phyloP scores from a whole-genome alignment of 2,113 vertebrate genomes.

The Cygnus buccinator region DNA sequence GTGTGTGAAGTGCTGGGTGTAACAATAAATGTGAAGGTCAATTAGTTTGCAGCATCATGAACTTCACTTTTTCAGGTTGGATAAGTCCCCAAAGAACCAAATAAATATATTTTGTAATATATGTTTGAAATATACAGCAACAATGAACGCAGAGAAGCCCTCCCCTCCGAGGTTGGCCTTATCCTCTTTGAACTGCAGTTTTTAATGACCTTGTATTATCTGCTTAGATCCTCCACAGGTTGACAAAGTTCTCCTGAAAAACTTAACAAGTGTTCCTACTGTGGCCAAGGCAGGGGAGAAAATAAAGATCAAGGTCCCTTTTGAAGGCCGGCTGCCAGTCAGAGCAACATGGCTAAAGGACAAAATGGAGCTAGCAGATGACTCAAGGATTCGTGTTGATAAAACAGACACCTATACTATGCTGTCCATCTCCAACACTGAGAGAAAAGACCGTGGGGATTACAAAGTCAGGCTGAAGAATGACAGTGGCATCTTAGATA shows the following conservation, averaged over 20 bases:
- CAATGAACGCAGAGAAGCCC: neutral
- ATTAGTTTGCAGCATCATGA: neutral
- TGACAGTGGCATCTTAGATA: constrained; percentile 79
- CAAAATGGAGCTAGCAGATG: constrained; percentile 75
- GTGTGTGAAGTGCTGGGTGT: neutral
- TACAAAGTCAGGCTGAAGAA: constrained; percentile 88
- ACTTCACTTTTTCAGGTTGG: neutral
- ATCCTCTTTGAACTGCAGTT: neutral
- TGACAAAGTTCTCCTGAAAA: constrained; percentile 75
- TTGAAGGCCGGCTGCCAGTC: constrained; percentile 82
- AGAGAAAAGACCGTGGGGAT: constrained; percentile 82
- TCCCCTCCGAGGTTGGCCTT: neutral
- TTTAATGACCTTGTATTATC: neutral
- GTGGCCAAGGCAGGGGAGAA: constrained; percentile 82
- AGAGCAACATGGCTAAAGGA: constrained; percentile 86
- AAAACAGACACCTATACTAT: constrained; percentile 72
- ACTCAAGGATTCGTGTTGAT: constrained; percentile 75
- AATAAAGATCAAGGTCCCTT: constrained; percentile 79
- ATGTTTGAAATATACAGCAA: neutral
- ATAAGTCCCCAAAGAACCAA: no score
- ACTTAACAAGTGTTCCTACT: constrained; percentile 78
- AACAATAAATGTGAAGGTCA: neutral
- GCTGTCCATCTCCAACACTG: constrained; percentile 79
- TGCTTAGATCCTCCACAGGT: constrained; percentile 84
- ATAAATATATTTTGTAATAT: neutral